Evolutionary conservation across 2,888 invertebrate species (phyloP).

Genomic region (Flexamia atlantica): DNA sequence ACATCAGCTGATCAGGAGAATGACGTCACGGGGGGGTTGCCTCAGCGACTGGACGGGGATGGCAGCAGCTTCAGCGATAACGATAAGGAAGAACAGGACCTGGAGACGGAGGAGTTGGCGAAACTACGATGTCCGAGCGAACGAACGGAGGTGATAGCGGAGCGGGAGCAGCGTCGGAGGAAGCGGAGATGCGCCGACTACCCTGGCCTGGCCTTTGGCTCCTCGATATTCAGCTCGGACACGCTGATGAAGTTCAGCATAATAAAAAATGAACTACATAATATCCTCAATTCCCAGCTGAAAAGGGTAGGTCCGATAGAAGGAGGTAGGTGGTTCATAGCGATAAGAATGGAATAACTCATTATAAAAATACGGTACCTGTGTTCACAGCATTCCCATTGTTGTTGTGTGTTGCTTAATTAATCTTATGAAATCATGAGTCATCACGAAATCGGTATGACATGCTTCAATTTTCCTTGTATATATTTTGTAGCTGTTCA

Average conservation of each 20-base stretch:
- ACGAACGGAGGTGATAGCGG: conserved; percentile 92
- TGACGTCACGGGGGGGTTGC: conserved; percentile 46
- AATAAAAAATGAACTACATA: conserved; percentile 97
- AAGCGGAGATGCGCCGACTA: conserved; percentile 92
- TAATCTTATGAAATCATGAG: background rate
- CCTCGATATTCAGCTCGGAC: conserved; percentile 96
- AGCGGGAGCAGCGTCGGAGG: conserved; percentile 86
- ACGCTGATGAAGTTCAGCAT: conserved; percentile 99
- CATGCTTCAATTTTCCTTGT: background rate
- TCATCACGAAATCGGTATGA: background rate
- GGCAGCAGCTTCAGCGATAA: conserved; percentile 69
- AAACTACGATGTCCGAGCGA: conserved; percentile 93
- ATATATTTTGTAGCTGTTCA: too few relatives aligned
- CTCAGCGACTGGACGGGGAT: conserved; percentile 69
- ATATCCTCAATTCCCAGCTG: conserved; percentile 97
- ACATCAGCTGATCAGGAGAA: conserved; percentile 55
- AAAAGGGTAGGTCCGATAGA: conserved; percentile 89
- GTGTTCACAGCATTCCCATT: background rate
- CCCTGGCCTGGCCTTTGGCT: conserved; percentile 94
- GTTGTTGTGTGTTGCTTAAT: background rate
- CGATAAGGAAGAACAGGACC: conserved; percentile 78
- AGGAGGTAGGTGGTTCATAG: conserved; percentile 44
- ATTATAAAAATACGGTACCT: conserved; percentile 29
- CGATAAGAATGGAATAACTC: background rate
- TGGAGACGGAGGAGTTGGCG: conserved; percentile 88